Evolutionary conservation across 2,888 invertebrate species (phyloP).

Genomic region (Scaptodrosophila latifasciaeformis): DNA sequence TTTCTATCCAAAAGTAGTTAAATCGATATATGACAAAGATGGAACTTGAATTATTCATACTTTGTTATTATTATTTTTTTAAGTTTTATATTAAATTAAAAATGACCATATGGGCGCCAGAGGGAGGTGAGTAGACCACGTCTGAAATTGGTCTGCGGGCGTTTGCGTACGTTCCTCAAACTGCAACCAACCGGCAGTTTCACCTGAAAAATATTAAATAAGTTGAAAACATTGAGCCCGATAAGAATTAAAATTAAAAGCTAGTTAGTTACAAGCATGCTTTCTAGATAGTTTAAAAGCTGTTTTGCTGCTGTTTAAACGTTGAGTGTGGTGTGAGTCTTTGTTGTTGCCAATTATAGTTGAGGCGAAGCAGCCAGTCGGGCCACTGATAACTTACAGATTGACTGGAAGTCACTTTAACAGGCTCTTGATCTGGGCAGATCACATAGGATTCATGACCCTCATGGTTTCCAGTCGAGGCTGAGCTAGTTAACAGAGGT

Average conservation of each 20-base stretch:
- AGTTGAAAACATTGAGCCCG: background rate
- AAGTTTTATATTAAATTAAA: no score
- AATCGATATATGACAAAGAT: no score
- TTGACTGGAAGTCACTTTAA: conserved; percentile 69
- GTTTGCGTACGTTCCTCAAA: conserved; percentile 70
- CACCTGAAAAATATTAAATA: conserved; percentile 52
- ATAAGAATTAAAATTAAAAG: conserved; percentile 12
- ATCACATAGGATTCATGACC: conserved; percentile 72
- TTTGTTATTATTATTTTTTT: no score
- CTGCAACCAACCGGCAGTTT: conserved; percentile 71
- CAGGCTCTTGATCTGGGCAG: conserved; percentile 70
- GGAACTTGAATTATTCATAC: no score
- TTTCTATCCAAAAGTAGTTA: no score
- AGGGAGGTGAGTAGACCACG: conserved; percentile 54
- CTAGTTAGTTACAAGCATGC: conserved; percentile 2
- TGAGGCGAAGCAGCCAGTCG: conserved; percentile 40
- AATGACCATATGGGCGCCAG: conserved; percentile 44
- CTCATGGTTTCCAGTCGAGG: conserved; percentile 6
- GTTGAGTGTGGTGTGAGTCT: conserved; percentile 8
- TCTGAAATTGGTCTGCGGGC: conserved; percentile 38
- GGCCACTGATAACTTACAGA: conserved; percentile 71
- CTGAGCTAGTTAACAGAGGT: background rate
- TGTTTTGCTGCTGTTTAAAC: conserved; percentile 11
- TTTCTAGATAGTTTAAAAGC: conserved; percentile 13
- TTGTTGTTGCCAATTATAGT: conserved; percentile 35